A percentile compares a stretch with the other conserved stretches of the same genome.
phyloP scores from a whole-genome alignment of 2,888 invertebrate species.

The Zhuqinia jingwanae region DNA sequence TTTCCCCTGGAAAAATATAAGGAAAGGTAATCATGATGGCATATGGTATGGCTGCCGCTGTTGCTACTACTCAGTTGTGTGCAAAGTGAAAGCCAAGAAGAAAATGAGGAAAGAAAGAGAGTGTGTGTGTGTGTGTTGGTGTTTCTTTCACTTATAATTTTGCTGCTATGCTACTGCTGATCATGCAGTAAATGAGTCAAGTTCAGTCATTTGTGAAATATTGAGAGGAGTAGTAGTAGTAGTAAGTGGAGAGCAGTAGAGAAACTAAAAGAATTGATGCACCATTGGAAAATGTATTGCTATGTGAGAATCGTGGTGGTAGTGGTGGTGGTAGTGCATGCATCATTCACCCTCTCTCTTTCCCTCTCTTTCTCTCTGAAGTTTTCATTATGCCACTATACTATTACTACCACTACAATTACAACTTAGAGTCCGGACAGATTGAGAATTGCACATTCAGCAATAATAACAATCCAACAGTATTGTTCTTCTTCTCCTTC shows the following conservation, averaged over 20 bases:
- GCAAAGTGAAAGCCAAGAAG: background rate
- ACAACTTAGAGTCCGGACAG: constrained; percentile 39
- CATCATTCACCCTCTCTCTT: constrained; percentile 44
- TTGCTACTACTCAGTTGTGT: no score
- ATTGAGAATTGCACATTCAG: constrained; percentile 55
- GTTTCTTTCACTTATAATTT: background rate
- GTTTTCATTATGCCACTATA: background rate
- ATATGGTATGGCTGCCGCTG: no score
- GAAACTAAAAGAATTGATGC: constrained; percentile 11
- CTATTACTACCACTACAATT: constrained; percentile 28
- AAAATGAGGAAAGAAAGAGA: constrained; percentile 4
- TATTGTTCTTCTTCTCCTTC: constrained; percentile 33
- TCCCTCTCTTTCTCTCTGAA: background rate
- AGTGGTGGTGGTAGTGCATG: constrained; percentile 24
- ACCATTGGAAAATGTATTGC: background rate
- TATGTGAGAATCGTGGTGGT: background rate
- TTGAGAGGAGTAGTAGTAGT: constrained; percentile 45
- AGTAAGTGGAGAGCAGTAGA: background rate
- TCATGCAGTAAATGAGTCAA: constrained; percentile 69
- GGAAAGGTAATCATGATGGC: constrained; percentile 50
- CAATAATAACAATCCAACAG: constrained; percentile 42
- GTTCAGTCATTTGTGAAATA: constrained; percentile 70
- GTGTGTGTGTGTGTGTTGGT: constrained; percentile 10
- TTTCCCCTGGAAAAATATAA: constrained; percentile 39
- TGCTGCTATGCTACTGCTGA: constrained; percentile 55